Base-by-base conservation (phyloP, 2,888 invertebrate species). In the Temnothorax ravouxi region DNA sequence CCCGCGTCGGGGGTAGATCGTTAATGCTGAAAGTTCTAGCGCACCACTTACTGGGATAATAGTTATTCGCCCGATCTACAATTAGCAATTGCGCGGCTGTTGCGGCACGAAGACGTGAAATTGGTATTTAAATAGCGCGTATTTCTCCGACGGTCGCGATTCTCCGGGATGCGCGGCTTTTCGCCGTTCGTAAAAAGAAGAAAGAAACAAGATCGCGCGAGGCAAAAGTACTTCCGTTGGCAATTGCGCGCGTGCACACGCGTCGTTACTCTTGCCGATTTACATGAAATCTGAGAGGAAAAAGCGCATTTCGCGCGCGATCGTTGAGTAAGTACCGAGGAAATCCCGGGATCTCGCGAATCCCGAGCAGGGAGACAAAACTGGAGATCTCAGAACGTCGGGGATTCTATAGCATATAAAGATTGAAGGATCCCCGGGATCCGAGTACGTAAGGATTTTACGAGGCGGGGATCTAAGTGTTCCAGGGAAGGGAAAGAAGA, bases 11-110 rank as follows among this genome's bases (percentile, higher is more conserved):
- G 6, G 80, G 38, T 74, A 13, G 80, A 76, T 80, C 62, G 79
- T 82, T 64, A 82, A 76, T 82, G 81, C 62, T 52, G 61, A 64
- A 82, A 74, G 77, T 82, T 82, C 52, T 44, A 38, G 71, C 79
- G 50, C 50, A 38, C 79, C 69, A 59, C 59, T 80, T 80, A 50
- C 71, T 18, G 59, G 79, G 25, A 80, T 69, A 80, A 80, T 61
- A 80, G 59, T 69, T 59, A 71, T 59, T 69, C 79, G 71, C 69
- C 44, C 9, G 56, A 47, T 56, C 44, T 61, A 50, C 47, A 80
- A 71, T 80, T 71, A 71, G 59, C 59, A 79, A 18, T 77, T 44
- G 38, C 41, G 25, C 52, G 76, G 44, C 25, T 29, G 34, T 56
- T 56, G 59, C 34, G 21, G 18, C 59, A 44, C 18, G 25, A n/a